phyloP scores from a whole-genome alignment of 2,113 vertebrate genomes.

The Cyrtonyx montezumae region DNA sequence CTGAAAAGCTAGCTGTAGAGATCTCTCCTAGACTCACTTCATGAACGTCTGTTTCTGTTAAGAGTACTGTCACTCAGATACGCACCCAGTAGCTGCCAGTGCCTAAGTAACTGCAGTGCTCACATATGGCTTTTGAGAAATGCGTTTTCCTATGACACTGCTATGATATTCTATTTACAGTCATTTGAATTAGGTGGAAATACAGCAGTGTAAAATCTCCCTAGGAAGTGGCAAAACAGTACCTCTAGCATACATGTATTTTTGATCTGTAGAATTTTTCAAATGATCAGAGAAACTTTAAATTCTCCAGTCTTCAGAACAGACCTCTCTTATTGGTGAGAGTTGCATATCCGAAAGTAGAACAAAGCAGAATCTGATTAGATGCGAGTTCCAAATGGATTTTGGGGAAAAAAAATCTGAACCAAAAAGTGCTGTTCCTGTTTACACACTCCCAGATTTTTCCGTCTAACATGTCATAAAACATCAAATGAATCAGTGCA shows the following conservation, averaged over 20 bases:
- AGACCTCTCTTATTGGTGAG: neutral
- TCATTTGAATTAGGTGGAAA: neutral
- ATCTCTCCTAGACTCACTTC: neutral
- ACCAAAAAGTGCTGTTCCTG: too few relatives aligned
- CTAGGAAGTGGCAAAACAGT: neutral
- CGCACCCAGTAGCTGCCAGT: neutral
- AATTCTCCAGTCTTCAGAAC: neutral
- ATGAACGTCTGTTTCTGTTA: neutral
- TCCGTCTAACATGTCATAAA: neutral
- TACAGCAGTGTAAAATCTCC: neutral
- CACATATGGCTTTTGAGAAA: neutral
- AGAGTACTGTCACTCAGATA: neutral
- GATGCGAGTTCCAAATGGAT: too few relatives aligned
- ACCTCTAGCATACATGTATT: neutral
- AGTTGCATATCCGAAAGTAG: neutral
- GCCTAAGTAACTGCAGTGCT: neutral
- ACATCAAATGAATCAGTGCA: neutral
- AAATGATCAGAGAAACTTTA: neutral
- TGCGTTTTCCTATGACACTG: neutral
- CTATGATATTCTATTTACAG: neutral
- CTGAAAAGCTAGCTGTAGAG: neutral
- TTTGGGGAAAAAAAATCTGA: too few relatives aligned
- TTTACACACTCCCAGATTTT: neutral
- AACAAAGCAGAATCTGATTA: too few relatives aligned
- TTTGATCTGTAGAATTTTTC: neutral